These are phyloP conservation scores for Rhabdophis nuchalis DNA, from an alignment of 2,797 vertebrate species.

Conservation along the genomic window DNA sequence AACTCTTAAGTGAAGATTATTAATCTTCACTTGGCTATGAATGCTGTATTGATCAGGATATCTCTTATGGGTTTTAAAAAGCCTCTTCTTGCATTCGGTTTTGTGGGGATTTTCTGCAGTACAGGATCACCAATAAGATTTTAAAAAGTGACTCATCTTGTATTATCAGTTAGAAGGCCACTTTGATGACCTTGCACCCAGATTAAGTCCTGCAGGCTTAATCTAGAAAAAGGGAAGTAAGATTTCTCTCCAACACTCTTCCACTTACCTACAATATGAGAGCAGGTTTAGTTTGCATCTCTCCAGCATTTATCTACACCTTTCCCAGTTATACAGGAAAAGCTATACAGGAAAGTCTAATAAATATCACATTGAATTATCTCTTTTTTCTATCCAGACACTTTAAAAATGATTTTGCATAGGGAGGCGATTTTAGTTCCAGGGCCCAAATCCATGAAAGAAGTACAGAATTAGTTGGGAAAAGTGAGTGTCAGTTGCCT, in stretches of 20 bases:
- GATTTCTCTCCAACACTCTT: not conserved
- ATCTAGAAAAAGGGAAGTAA: not conserved
- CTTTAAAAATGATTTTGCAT: not conserved
- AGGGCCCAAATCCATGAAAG: not conserved
- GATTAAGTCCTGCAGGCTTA: not conserved
- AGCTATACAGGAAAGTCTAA: not conserved
- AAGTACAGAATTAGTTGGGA: conserved; percentile 8
- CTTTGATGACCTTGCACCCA: not conserved
- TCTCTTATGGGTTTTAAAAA: not conserved
- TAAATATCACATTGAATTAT: not conserved
- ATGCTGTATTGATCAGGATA: not conserved
- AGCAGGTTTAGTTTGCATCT: not conserved
- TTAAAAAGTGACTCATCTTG: not conserved
- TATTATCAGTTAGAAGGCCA: not conserved
- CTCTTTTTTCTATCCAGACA: not conserved
- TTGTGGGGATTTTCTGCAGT: not conserved
- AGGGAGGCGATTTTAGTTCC: not conserved
- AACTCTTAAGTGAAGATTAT: too few relatives aligned
- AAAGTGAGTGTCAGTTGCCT: conserved; percentile 1
- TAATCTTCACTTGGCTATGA: not conserved
- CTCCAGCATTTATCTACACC: not conserved
- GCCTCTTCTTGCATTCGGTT: not conserved
- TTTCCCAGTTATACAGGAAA: not conserved
- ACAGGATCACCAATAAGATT: not conserved
- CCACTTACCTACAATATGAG: not conserved